Evolutionary conservation across 2,113 vertebrate species (phyloP), one percentile per base, ranked within the genome.

Genomic region (Platichthys stellatus): DNA sequence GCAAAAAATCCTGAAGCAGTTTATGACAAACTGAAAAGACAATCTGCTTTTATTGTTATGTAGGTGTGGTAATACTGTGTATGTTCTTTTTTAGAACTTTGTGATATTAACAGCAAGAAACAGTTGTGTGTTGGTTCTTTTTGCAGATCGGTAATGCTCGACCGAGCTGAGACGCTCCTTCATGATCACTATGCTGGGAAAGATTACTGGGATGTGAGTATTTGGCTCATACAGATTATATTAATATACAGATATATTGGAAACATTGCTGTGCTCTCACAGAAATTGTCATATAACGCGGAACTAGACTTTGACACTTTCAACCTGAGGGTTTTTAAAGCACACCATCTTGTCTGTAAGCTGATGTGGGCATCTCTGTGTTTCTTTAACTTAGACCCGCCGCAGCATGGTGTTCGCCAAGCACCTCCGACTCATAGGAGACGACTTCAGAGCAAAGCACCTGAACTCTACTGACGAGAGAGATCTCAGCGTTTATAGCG

Each of bases 401-500:
- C 95, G 97, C 73, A 99, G 98, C 86, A 99, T 99, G 98, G 97
- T 99, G 74, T 99, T 99, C 3, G 95, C 97, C 47, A 96, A 93
- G 74, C 98, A 98, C 88, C 93, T 99, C 53, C 95, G 98, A 8
- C 77, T 95, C 0, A 95, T 96, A 18, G 97, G 96, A 0, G 96
- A 99, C 0, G 87, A 94, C 38, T 99, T 98, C 76, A 91, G 98
- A 72, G 94, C 88, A 45, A 93, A 83, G 23, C 85, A 95, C 61
- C 94, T 99, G 53, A 96, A 97, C 23, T 99, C 98, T 51, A 96
- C 94, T 0, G 95, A 99, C 23, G 89, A 93, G 56, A 71, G 80
- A 0, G 98, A 99, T 86, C 86, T 80, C 23, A 96, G 94, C 0
- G 21, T 85, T 49, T 97, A 95, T 73, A 89, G 86, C 38, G 98